Evolutionary conservation across 2,797 vertebrate genomes (phyloP), one percentile per base, ranked within the genome.

Genomic region (Acipenser oxyrinchus): DNA sequence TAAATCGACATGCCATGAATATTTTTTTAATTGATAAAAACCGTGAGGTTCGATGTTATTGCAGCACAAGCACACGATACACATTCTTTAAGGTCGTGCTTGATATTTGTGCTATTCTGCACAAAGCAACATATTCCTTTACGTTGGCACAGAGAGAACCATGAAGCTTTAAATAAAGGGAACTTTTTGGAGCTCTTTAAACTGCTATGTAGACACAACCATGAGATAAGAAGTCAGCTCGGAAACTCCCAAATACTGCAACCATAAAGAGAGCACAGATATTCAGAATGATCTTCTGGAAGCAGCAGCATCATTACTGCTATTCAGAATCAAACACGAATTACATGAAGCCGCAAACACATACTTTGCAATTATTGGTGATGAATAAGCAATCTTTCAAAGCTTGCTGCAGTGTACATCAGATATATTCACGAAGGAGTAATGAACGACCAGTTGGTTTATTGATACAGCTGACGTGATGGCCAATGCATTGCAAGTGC

Each of bases 71-170:
- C 15, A 1, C 15, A 18, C 15, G 15, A 18, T 18, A 18, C 15
- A 18, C 15, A 18, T 18, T 18, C 15, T 18, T 69, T 53, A 63
- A 66, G 63, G 67, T 66, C 9, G 62, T 65, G 6, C 15, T 67
- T 60, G 69, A 70, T 55, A 64, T 65, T 64, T 53, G 23, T 68
- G 5, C 2, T 53, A 13, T 51, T 55, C 13, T 69, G 53, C 59
- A 55, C 64, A 37, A 69, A 69, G 37, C 58, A 66, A 6, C 51
- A 63, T 13, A 72, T 69, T 55, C 10, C 51, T 48, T 58, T 62
- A 49, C n/a, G n/a, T n/a, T 15, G 62, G 50, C 69, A 70, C 10
- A 63, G 65, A 59, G 62, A 67, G 13, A 65, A 13, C 37, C 11
- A 60, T 49, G 60, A 62, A 59, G 59, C 60, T 12, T 49, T 70